phyloP scores from a whole-genome alignment of 2,797 vertebrate species.

The Antrozous pallidus region DNA sequence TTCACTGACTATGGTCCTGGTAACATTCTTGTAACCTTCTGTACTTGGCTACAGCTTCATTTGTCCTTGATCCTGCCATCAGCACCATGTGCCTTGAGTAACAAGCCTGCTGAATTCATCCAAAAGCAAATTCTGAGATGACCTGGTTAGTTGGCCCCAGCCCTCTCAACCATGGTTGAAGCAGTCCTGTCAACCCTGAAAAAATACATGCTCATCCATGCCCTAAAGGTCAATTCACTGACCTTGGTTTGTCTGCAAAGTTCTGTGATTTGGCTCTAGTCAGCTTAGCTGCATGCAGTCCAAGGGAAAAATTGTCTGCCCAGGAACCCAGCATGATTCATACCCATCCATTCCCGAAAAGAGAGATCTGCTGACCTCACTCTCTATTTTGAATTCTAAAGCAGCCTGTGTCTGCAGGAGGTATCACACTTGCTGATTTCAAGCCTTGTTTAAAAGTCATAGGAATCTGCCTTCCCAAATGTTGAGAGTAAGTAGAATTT shows the following conservation, averaged over 20 bases:
- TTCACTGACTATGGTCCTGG: not conserved
- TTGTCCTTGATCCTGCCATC: not conserved
- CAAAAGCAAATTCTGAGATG: not conserved
- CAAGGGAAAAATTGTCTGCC: not conserved
- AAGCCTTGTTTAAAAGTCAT: not conserved
- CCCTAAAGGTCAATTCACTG: not conserved
- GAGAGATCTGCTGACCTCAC: not conserved
- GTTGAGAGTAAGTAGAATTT: constrained; percentile 3
- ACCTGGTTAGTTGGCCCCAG: not conserved
- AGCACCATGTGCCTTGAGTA: not conserved
- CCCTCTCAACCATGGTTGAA: not conserved
- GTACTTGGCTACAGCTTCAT: not conserved
- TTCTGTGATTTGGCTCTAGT: not conserved
- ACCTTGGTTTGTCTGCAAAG: not conserved
- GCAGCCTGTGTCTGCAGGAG: not conserved
- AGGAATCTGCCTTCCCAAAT: not conserved
- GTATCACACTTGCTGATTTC: not conserved
- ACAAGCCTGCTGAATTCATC: not conserved
- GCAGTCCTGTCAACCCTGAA: not conserved
- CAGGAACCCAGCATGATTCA: not conserved
- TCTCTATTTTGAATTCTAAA: not conserved
- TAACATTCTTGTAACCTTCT: not conserved
- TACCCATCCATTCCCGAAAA: not conserved
- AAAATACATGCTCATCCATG: not conserved
- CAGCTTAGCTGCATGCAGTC: not conserved